Evolutionary conservation across 2,797 vertebrate genomes (phyloP), one percentile per base, ranked within the genome.

Genomic region (Todus mexicanus): DNA sequence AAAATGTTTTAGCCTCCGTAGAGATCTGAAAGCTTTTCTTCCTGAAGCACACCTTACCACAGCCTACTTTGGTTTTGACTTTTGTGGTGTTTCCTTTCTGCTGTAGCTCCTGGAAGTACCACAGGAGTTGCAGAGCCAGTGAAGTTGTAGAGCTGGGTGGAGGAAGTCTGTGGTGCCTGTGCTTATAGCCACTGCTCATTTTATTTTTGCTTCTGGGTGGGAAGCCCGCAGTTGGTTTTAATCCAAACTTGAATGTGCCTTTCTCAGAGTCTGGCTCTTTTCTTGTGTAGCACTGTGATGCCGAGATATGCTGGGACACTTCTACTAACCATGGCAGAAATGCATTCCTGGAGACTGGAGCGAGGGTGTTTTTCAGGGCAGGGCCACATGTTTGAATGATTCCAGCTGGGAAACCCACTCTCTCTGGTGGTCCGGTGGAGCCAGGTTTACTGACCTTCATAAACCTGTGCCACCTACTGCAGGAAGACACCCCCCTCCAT

Each of bases 161-260:
- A 89, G 75, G 42, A 23, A 92, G 38, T 51, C 63, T 2, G 1
- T n/a, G 22, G 38, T 57, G 84, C 26, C 56, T 92, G 31, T 50
- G 40, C 54, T 86, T 43, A 33, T 51, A 57, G 61, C 11, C 15
- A 2, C 54, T 0, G 4, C 38, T 81, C 1, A 0, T 60, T 95
- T 95, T 84, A 68, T 73, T 94, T 92, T 89, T 87, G 89, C 57
- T 92, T 89, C 78, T 93, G 83, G 56, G 70, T 96, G 87, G 84
- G 90, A 93, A 95, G 84, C 69, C 84, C 81, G 74, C 82, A 91
- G 74, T 92, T 92, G 64, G 20, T 95, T 95, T 92, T 91, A 92
- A 94, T 91, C 64, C 66, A 33, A 64, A 11, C 78, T 84, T 72
- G 61, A 95, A 92, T 51, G 50, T 3, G 4, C 78, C 42, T 93